Conservation (phyloP, 2,113 vertebrate genomes). For the Noturus placidus region DNA sequence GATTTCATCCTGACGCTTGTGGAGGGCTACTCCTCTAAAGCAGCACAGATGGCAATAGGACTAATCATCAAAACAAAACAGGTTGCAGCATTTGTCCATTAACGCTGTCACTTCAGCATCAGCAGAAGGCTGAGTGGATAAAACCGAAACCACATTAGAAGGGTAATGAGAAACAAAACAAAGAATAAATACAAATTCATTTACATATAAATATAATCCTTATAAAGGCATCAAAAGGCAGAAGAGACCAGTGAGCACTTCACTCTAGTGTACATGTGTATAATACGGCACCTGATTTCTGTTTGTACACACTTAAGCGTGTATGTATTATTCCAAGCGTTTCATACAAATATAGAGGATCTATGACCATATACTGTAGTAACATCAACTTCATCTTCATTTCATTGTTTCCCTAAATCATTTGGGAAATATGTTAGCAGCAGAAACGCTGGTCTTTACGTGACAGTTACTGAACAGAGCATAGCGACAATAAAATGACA, state of each 20-base stretch:
- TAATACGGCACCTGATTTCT: neutral
- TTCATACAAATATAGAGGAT: neutral
- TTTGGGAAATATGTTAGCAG: neutral
- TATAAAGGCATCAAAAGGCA: neutral
- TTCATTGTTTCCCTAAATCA: neutral
- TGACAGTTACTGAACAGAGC: neutral
- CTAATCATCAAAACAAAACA: constrained; percentile 60
- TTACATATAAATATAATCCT: neutral
- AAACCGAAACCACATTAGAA: constrained; percentile 13
- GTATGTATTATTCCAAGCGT: neutral
- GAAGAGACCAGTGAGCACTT: neutral
- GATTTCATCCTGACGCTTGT: constrained; percentile 38
- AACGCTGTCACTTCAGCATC: constrained; percentile 48
- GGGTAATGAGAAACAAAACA: constrained; percentile 3
- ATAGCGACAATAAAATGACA: neutral
- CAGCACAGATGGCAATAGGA: constrained; percentile 55
- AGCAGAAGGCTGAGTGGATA: constrained; percentile 42
- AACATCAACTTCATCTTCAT: neutral
- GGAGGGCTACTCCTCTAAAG: constrained; percentile 43
- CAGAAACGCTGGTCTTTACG: neutral
- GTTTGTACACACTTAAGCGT: neutral
- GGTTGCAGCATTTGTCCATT: constrained; percentile 54
- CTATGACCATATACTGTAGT: no score
- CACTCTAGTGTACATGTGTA: no score
- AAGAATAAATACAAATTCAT: neutral